Base-by-base conservation (phyloP, 30 jellyfish, hydroid and myxozoan species). In the Aurelia aurita region DNA sequence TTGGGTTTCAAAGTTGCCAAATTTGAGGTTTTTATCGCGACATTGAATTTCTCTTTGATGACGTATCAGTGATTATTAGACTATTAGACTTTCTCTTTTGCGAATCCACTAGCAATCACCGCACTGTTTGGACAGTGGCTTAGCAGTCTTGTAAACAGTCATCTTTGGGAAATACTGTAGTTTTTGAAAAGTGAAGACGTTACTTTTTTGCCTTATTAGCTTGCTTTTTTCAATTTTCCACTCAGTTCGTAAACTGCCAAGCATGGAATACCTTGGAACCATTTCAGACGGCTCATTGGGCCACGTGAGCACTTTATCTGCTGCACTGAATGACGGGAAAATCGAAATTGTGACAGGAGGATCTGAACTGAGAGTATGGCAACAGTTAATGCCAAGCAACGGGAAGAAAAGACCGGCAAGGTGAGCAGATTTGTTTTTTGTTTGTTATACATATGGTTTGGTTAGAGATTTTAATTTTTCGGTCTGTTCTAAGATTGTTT, bases 261-360 rank as follows among this genome's bases (percentile, higher is more conserved):
- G 61, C 53, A 69, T 92, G 85, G 88, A 82, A n/a, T 92, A 92
- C 63, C 61, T 80, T 44, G 98, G 98, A 74, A 92, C 98, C 19
- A 87, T 92, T 67, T 89, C 92, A 39, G 97, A 87, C 32, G 80
- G 29, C n/a, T 32, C 74, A 60, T 46, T 85, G 6, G 95, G 95
- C 74, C 89, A 85, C 67, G 80, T 85, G 45, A 85, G 79, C 54
- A 61, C 84, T 45, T 72, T 85, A n/a, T 49, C 85, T 12, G 88
- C 95, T 25, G 64, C 89, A 18, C 1, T 67, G 62, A 59, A 35
- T 23, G 84, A 67, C 21, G 95, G 89, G 49, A 85, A 85, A 72
- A 72, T 92, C 13, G 65, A 82, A 58, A 70, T 92, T 39, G 89
- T 92, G 7, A 92, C 98, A 3, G 98, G 97, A 27, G 98, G 98